A percentile compares a stretch with the other conserved stretches of the same genome.
Conservation (phyloP, 2,113 vertebrate species). For the Tyrannus savana region DNA sequence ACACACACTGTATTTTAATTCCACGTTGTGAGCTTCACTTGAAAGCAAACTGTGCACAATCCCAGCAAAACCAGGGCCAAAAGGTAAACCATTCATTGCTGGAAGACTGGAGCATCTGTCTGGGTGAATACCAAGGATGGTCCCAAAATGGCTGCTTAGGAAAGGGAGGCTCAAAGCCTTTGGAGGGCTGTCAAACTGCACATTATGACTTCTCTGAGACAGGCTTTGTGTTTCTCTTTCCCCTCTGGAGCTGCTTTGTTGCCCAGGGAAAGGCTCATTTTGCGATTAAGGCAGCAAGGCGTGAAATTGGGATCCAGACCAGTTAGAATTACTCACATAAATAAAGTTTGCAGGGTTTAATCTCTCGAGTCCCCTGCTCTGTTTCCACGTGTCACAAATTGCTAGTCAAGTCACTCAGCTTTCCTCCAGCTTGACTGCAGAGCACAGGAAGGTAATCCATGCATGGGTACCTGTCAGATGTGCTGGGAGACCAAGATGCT, state of each 20-base stretch:
- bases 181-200: neutral
- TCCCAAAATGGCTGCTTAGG: constrained; percentile 16
- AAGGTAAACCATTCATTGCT: constrained; percentile 6
- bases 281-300: constrained; percentile 8
- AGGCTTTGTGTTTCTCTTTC: neutral
- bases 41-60: constrained; percentile 1
- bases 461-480: neutral
- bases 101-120: neutral
- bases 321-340: neutral
- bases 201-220: neutral
- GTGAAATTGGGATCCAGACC: constrained; percentile 12
- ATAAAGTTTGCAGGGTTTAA: neutral
- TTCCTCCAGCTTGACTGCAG: neutral
- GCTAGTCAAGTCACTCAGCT: neutral
- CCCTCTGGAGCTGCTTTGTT: neutral
- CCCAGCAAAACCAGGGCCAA: neutral
- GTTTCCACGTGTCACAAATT: neutral
- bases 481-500: neutral
- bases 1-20: constrained; percentile 15
- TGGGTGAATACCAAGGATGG: neutral
- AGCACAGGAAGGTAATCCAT: neutral
- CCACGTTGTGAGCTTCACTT: neutral
- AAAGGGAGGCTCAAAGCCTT: neutral
- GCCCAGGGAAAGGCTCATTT: neutral
- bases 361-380: neutral